Evolutionary conservation across 1,140 invertebrate genomes (phyloP).

Genomic region (Nymphalis io): DNA sequence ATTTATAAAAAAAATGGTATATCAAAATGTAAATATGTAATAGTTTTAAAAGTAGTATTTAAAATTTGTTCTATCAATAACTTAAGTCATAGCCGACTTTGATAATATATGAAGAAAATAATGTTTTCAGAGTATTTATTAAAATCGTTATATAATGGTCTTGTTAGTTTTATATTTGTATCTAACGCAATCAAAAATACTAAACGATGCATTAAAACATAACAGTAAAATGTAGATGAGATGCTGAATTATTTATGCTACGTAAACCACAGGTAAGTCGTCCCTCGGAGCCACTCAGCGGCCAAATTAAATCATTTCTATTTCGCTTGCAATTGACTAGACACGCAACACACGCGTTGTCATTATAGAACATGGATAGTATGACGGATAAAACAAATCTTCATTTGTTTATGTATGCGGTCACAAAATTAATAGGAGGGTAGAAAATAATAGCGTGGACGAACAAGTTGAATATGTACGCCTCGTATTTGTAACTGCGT

Average conservation of each 20-base stretch:
- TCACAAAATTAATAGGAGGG: background rate
- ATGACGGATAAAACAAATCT: constrained; percentile 19
- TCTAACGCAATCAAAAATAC: too few relatives aligned
- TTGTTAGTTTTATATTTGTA: too few relatives aligned
- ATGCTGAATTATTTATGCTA: constrained; percentile 33
- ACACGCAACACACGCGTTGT: constrained; percentile 62
- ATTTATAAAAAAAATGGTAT: too few relatives aligned
- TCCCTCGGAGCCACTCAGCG: constrained; percentile 57
- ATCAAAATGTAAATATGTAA: too few relatives aligned
- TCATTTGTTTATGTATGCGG: constrained; percentile 16
- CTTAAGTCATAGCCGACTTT: too few relatives aligned
- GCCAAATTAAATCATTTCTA: constrained; percentile 76
- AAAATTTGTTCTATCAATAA: too few relatives aligned
- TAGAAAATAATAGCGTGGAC: constrained; percentile 9
- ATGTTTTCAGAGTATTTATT: too few relatives aligned
- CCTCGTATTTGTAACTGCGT: background rate
- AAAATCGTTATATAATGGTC: too few relatives aligned
- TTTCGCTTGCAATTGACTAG: constrained; percentile 61
- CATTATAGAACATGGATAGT: constrained; percentile 50
- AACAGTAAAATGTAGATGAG: constrained; percentile 10
- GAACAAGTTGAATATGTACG: background rate
- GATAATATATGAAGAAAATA: too few relatives aligned
- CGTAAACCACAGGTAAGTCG: constrained; percentile 54
- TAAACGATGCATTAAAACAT: background rate
- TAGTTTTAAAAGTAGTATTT: too few relatives aligned